Conservation (phyloP, 1,140 invertebrate species). For the Drosophila obscura region DNA sequence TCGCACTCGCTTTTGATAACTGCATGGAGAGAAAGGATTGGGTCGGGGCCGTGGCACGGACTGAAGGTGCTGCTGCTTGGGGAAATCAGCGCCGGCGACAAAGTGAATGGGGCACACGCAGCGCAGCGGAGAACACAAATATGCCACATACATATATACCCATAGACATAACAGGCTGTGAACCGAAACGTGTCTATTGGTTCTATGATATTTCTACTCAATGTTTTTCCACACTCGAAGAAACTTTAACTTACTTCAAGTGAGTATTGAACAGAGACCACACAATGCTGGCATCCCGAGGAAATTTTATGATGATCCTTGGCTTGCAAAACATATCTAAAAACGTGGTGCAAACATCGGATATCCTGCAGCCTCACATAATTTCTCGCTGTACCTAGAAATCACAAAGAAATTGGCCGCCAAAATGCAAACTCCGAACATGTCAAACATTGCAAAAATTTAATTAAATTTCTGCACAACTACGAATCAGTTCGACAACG, state of each 20-base stretch:
- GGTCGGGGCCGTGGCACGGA: no score
- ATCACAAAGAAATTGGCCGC: background rate
- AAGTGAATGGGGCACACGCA: conserved; percentile 50
- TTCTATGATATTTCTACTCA: conserved; percentile 9
- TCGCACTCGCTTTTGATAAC: conserved; percentile 38
- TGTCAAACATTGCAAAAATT: conserved; percentile 2
- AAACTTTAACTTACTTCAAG: conserved; percentile 17
- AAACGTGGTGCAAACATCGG: no score
- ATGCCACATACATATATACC: conserved; percentile 10
- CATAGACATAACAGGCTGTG: conserved; percentile 19
- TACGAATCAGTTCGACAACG: conserved; percentile 2
- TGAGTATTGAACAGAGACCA: background rate
- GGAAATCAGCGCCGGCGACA: conserved; percentile 65
- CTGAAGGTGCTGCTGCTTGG: conserved; percentile 49
- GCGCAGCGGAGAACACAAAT: conserved; percentile 12
- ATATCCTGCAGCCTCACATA: no score
- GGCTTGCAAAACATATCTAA: no score
- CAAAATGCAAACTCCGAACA: background rate
- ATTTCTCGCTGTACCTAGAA: no score
- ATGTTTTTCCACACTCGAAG: conserved; percentile 8
- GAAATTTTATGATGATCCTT: no score
- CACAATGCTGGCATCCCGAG: no score
- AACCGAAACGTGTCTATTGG: conserved; percentile 39
- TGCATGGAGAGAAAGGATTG: background rate
- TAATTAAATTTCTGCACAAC: conserved; percentile 18